Evolutionary conservation across 2,888 invertebrate species (phyloP), one percentile per base, ranked within the genome.

Genomic region (Panorpa germanica): DNA sequence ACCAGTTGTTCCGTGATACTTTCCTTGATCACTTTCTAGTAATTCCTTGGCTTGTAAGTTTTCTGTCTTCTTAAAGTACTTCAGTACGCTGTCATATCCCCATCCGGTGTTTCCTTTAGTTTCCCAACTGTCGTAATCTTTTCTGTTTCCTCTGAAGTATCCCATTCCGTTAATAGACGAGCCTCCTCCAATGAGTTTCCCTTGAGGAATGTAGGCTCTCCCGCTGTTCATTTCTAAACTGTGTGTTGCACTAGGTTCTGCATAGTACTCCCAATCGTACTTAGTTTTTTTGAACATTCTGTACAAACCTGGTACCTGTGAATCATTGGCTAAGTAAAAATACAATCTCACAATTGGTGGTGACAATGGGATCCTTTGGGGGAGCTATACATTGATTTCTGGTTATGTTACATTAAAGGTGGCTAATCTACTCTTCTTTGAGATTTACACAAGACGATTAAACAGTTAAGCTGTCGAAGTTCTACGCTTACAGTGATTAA

Each of bases 141-240:
- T 43, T 2, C 46, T 51, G 39, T 61, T 62, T 0, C 69, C n/a
- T 22, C 64, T 55, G 4, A 68, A 51, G 41, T 67, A 69, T 29
- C 70, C 50, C 61, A 70, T 69, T 23, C 60, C 66, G 42, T 70
- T 71, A 12, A 70, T 52, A 3, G 61, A 57, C 27, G 66, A 65
- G 0, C 62, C 61, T 6, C 71, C 71, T 17, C 70, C 70, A 41
- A 71, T 51, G 33, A 62, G 58, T 42, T 67, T 72, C 1, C 76
- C 77, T 33, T 70, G 60, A 16, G 67, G 62, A 71, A 70, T 69
- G 29, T 39, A 42, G 31, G 51, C 52, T 8, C 44, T 41, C 4
- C 39, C 39, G 4, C 39, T 37, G 15, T 36, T 34, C 41, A 45
- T 42, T n/a, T 38, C 48, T 31, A 31, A 39, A 9, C 52, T 49